Evolutionary conservation across 2,113 vertebrate species (phyloP).

Genomic region (Falco punctatus): DNA sequence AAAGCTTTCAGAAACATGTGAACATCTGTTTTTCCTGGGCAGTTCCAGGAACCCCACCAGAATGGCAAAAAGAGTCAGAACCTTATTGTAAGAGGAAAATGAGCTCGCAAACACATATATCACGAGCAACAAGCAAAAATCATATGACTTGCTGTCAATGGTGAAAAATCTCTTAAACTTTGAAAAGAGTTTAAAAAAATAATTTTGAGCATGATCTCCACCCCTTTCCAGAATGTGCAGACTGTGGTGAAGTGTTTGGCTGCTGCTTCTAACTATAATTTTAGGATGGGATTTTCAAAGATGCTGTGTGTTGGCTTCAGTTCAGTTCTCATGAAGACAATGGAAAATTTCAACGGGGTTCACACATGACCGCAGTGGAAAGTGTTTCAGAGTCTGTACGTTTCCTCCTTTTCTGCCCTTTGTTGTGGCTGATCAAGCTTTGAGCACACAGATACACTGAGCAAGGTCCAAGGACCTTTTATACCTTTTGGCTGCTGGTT

Average conservation of each 20-base stretch:
- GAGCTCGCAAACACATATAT: neutral
- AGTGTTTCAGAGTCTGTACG: neutral
- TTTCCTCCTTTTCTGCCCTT: constrained; percentile 5
- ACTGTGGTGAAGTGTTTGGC: neutral
- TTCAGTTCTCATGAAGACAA: neutral
- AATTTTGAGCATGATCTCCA: neutral
- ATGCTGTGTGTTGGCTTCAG: neutral
- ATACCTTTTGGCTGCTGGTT: neutral
- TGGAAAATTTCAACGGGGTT: neutral
- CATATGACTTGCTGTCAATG: neutral
- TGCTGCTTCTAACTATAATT: neutral
- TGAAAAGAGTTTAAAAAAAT: neutral
- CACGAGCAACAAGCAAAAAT: neutral
- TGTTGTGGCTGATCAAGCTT: neutral
- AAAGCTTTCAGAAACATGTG: neutral
- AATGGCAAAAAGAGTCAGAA: neutral
- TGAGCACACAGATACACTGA: neutral
- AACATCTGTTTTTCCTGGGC: neutral
- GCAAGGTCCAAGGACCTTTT: neutral
- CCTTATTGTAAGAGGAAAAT: neutral
- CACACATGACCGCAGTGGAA: neutral
- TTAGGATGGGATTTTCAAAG: neutral
- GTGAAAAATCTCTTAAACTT: neutral
- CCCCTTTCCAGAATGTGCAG: neutral
- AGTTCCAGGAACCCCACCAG: neutral